Evolutionary conservation across 2,797 vertebrate species (phyloP).

Genomic region (Aulostomus chinensis): DNA sequence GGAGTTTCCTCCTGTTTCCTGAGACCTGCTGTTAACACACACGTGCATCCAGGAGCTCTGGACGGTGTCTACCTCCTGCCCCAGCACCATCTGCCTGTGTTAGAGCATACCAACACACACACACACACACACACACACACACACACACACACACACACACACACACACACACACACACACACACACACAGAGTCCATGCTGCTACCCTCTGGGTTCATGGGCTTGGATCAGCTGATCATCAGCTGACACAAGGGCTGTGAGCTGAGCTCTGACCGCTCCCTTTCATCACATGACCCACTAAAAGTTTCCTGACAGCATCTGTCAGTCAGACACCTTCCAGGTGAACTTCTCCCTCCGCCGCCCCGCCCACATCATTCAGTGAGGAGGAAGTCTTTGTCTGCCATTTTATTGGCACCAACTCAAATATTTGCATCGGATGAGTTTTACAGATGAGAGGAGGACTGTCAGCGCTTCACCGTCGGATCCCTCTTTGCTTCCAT

Average conservation of each 20-base stretch:
- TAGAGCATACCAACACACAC: conserved; percentile 10
- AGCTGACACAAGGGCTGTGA: too few species aligned
- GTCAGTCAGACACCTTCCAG: too few species aligned
- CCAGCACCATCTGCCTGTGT: conserved; percentile 55
- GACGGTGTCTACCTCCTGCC: conserved; percentile 46
- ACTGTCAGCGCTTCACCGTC: too few species aligned
- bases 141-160: background rate
- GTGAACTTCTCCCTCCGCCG: too few species aligned
- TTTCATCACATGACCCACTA: too few species aligned
- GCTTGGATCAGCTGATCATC: too few species aligned
- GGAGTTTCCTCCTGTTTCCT: conserved; percentile 76
- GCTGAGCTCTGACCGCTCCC: too few species aligned
- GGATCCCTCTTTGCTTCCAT: background rate
- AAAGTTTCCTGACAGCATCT: too few species aligned
- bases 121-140: background rate
- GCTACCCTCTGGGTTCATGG: too few species aligned
- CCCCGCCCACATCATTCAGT: background rate
- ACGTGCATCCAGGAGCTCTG: conserved; percentile 12
- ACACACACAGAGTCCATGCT: too few species aligned
- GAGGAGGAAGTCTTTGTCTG: background rate
- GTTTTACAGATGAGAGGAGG: background rate
- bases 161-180: background rate
- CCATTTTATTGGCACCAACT: conserved; percentile 12
- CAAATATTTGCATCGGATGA: conserved; percentile 7
- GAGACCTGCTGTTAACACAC: conserved; percentile 49